phyloP scores from a whole-genome alignment of 2,113 vertebrate genomes.

The Melospiza melodia region DNA sequence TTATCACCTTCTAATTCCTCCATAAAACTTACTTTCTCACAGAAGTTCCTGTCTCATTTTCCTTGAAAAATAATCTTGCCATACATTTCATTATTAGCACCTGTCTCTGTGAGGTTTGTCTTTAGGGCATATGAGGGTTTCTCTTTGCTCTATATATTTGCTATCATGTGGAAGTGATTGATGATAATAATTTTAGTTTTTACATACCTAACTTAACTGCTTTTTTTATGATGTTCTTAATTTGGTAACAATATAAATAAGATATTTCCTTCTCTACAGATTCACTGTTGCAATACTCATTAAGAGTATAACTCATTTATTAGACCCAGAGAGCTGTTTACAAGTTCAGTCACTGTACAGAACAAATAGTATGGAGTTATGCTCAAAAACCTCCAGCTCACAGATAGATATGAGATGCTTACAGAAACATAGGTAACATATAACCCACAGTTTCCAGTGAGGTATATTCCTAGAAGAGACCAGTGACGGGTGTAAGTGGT shows the following conservation, averaged over 20 bases:
- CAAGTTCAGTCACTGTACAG: neutral
- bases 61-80: constrained; percentile 16
- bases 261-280: neutral
- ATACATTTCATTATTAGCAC: constrained; percentile 3
- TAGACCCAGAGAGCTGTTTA: neutral
- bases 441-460: neutral
- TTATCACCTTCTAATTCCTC: constrained; percentile 19
- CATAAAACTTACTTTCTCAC: constrained; percentile 6
- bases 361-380: neutral
- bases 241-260: neutral
- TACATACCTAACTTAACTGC: neutral
- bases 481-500: fast-evolving
- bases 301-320: neutral
- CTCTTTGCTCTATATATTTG: neutral
- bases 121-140: neutral
- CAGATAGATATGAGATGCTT: neutral
- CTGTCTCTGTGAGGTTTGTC: neutral
- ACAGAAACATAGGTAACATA: neutral
- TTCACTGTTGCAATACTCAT: neutral
- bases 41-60: constrained; percentile 1
- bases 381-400: neutral
- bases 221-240: neutral
- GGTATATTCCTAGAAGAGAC: neutral
- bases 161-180: neutral
- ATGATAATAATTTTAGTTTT: neutral